These are phyloP conservation scores for Myotis myotis DNA, from an alignment of 2,797 vertebrate genomes.

Conservation along the genomic window DNA sequence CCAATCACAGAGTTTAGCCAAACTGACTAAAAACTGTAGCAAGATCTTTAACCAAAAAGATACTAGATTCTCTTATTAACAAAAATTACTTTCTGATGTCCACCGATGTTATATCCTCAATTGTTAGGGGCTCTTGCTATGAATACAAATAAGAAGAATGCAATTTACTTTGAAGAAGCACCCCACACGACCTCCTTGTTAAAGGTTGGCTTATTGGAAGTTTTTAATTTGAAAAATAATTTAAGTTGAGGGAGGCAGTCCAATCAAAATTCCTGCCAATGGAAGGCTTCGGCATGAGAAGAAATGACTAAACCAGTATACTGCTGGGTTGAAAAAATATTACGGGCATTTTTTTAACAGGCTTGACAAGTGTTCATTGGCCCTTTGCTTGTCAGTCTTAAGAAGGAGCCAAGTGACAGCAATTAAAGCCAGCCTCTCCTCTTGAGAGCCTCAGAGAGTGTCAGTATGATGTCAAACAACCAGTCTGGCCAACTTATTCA, in stretches of 20 bases:
- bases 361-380: neutral
- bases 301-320: neutral
- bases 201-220: slow-evolving; percentile 64
- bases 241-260: slow-evolving; percentile 40
- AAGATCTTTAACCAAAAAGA: slow-evolving; percentile 56
- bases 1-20: slow-evolving; percentile 60
- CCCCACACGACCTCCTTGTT: slow-evolving; percentile 43
- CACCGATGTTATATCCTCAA: slow-evolving; percentile 28
- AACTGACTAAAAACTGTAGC: slow-evolving; percentile 28
- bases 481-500: neutral
- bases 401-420: neutral
- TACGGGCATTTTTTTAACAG: neutral
- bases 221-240: slow-evolving; percentile 60
- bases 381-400: neutral
- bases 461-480: neutral
- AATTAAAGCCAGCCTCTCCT: neutral
- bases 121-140: slow-evolving; percentile 50
- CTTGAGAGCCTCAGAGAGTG: neutral
- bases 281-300: neutral
- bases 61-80: slow-evolving; percentile 44
- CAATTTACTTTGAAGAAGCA: slow-evolving; percentile 70
- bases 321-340: neutral
- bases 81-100: slow-evolving; percentile 51
- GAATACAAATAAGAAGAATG: slow-evolving; percentile 68
- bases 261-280: slow-evolving; percentile 24